These are phyloP conservation scores for Agrenia bidenticulata DNA, from an alignment of 2,888 invertebrate genomes.

Conservation along the genomic window DNA sequence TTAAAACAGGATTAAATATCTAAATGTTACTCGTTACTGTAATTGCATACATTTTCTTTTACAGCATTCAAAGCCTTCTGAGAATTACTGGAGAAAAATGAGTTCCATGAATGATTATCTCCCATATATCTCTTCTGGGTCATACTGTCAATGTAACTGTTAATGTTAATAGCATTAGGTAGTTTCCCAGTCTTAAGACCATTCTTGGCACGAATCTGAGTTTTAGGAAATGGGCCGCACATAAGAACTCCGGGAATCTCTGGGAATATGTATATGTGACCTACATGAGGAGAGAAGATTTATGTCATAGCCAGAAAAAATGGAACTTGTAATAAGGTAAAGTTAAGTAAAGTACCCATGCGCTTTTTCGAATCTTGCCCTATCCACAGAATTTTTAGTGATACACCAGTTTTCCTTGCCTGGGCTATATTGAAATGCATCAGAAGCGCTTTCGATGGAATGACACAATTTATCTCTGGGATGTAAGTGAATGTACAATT, in stretches of 20 bases:
- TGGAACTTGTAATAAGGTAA: too few relatives aligned
- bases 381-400: slow-evolving; percentile 17
- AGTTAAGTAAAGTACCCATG: slow-evolving; percentile 8
- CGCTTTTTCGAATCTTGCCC: slow-evolving; percentile 5
- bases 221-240: slow-evolving; percentile 37
- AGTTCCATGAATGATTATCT: slow-evolving; percentile 29
- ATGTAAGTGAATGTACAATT: slow-evolving; percentile 25
- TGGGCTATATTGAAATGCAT: slow-evolving; percentile 32
- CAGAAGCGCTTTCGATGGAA: slow-evolving; percentile 27
- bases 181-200: slow-evolving; percentile 19
- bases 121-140: slow-evolving; percentile 23
- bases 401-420: slow-evolving; percentile 22
- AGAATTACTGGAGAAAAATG: slow-evolving; percentile 21
- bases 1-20: too few relatives aligned
- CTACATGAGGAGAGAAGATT: slow-evolving; percentile 10
- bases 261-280: slow-evolving; percentile 38
- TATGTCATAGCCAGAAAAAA: not conserved
- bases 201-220: slow-evolving; percentile 19
- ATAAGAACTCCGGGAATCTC: slow-evolving; percentile 34
- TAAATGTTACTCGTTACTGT: too few relatives aligned
- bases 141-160: slow-evolving; percentile 22
- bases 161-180: slow-evolving; percentile 11
- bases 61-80: slow-evolving; percentile 22
- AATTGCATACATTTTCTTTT: slow-evolving; percentile 25
- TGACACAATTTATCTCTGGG: slow-evolving; percentile 35